A percentile compares a stretch with the other conserved stretches of the same genome.
These are phyloP conservation scores for Potamilus streckersoni DNA, from an alignment of 1,140 invertebrate genomes.

Conservation along the genomic window DNA sequence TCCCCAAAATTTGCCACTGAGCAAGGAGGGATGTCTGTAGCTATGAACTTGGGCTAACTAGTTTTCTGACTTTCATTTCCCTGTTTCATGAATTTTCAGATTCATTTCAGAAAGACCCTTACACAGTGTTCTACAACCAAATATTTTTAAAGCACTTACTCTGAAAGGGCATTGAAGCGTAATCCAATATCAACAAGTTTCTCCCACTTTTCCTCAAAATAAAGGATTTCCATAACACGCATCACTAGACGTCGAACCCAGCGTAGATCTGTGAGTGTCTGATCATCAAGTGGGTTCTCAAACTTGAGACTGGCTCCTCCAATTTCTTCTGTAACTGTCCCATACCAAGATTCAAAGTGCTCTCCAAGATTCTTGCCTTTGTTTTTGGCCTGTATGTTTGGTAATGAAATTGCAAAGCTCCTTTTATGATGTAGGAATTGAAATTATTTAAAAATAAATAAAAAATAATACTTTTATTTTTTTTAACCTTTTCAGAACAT, in stretches of 20 bases:
- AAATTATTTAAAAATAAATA: too few species aligned
- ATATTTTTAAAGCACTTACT: conserved; percentile 45
- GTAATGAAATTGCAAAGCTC: not conserved
- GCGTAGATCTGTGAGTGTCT: conserved; percentile 56
- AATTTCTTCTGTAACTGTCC: conserved; percentile 52
- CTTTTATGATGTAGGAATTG: too few species aligned
- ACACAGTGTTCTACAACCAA: not conserved
- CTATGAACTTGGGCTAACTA: too few species aligned
- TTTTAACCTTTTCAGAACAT: too few species aligned
- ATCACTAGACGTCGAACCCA: conserved; percentile 60
- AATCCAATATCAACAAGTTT: conserved; percentile 64
- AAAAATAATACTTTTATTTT: too few species aligned
- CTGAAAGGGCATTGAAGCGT: conserved; percentile 63
- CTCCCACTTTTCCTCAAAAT: conserved; percentile 66
- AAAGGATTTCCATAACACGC: conserved; percentile 61
- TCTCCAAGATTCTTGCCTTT: conserved; percentile 45
- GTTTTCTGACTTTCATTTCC: too few species aligned
- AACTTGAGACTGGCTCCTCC: conserved; percentile 64
- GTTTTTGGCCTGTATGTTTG: conserved; percentile 46
- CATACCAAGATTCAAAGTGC: conserved; percentile 59
- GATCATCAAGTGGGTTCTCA: conserved; percentile 63
- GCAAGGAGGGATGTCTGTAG: too few species aligned
- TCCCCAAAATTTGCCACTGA: too few species aligned
- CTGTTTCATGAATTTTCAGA: not conserved
- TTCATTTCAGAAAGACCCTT: not conserved